Percentiles rank a stretch among this genome's conserved stretches.
Evolutionary conservation across 2,113 vertebrate genomes (phyloP).

Genomic region (Ornithorhynchus anatinus): DNA sequence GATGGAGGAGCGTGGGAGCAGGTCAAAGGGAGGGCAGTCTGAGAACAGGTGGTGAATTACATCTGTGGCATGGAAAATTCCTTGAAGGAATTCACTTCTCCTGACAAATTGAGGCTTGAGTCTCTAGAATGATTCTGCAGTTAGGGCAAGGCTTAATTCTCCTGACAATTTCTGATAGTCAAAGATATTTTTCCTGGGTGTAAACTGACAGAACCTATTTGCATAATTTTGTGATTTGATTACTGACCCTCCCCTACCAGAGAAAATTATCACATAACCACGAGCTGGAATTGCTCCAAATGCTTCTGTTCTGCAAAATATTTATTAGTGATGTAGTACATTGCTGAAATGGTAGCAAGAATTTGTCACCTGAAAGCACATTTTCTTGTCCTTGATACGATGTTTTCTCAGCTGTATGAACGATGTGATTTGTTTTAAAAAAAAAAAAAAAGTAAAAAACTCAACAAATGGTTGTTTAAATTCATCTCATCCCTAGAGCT

Average conservation of each 20-base stretch:
- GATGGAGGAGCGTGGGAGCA: too few relatives aligned
- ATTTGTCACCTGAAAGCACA: neutral
- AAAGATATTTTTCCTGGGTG: neutral
- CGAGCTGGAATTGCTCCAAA: neutral
- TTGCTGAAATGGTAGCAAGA: conserved; percentile 11
- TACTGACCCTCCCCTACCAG: neutral
- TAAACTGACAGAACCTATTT: neutral
- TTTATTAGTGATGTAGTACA: neutral
- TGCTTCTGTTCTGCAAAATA: neutral
- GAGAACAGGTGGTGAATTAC: too few relatives aligned
- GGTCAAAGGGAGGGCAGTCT: too few relatives aligned
- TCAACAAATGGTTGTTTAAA: conserved; percentile 33
- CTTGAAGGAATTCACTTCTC: too few relatives aligned
- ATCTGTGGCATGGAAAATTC: too few relatives aligned
- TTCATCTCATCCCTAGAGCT: conserved; percentile 22
- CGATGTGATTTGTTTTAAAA: neutral
- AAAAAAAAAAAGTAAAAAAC: conserved; percentile 1
- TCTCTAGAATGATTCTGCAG: too few relatives aligned
- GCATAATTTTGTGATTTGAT: conserved; percentile 1
- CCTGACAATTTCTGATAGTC: neutral
- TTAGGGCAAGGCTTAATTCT: neutral
- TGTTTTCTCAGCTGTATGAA: neutral
- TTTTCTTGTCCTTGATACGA: neutral
- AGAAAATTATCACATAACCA: neutral
- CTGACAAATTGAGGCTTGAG: too few relatives aligned